Evolutionary conservation across 2,113 vertebrate genomes (phyloP).

Genomic region (Brachypodius melanocephalos): DNA sequence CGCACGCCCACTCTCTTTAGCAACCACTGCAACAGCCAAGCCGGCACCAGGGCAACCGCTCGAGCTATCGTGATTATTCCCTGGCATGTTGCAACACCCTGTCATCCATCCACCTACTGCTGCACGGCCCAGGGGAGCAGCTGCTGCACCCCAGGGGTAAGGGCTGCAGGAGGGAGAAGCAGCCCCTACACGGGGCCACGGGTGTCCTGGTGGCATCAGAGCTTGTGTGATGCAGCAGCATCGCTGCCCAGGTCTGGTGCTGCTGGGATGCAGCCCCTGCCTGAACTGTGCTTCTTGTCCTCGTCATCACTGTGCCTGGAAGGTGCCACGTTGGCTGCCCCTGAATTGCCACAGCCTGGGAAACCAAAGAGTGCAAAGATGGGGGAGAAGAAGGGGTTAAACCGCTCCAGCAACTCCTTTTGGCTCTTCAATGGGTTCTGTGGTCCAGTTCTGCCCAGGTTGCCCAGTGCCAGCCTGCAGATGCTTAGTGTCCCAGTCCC

Average conservation of each 20-base stretch:
- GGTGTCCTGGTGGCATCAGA: background rate
- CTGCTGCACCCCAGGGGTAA: background rate
- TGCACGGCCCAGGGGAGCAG: background rate
- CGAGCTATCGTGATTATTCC: conserved; percentile 46
- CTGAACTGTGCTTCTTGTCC: background rate
- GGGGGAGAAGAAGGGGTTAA: background rate
- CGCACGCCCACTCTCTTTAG: conserved; percentile 52
- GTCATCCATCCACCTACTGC: background rate
- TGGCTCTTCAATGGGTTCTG: background rate
- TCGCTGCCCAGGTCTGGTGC: background rate
- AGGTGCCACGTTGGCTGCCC: background rate
- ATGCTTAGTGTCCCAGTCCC: background rate
- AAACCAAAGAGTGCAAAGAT: background rate
- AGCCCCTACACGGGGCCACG: fast-evolving
- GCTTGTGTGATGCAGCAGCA: background rate
- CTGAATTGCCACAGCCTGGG: background rate
- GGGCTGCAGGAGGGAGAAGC: background rate
- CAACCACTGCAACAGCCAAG: conserved; percentile 59
- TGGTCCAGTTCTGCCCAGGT: background rate
- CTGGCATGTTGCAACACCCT: conserved; percentile 8
- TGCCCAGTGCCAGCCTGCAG: background rate
- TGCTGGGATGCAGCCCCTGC: background rate
- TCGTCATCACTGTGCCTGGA: background rate
- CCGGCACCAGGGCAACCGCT: conserved; percentile 60
- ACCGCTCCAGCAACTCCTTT: background rate